Base-by-base conservation (phyloP, 1,140 invertebrate species). In the Anoplophora glabripennis region DNA sequence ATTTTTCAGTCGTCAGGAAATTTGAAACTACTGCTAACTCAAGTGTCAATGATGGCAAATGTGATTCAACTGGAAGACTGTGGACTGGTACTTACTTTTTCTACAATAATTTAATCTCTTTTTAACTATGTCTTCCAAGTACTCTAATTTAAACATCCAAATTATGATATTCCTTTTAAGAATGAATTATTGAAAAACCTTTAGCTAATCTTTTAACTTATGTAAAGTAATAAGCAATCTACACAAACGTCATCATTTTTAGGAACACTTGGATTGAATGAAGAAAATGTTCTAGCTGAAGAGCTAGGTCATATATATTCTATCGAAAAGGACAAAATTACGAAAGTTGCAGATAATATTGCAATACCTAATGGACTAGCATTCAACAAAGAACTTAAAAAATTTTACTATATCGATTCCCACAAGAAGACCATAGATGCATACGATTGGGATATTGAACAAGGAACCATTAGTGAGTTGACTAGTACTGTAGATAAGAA, bases 21-120 rank as follows among this genome's bases (percentile, higher is more conserved):
- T 17, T 70, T 15, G 61, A 63, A 34, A 53, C 54, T 41, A 15
- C 33, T n/a, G 37, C 53, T 28, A 91, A 86, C 64, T 2, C 5
- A 5, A 79, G 89, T 64, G 84, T 90, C 60, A 94, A 95, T 69
- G 92, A 94, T 74, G 92, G 84, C n/a, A 96, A 95, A 77, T 87
- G 86, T 61, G 93, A 96, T 75, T 80, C 84, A 0, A 73, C 69
- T 5, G 92, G 92, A 33, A 78, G 90, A 45, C 75, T 94, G 3
- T 93, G 88, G 83, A 62, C 63, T 34, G 70, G 70, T 69, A 60
- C 54, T 28, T 28, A 1, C 54, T 45, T 46, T 46, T 36, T 68
- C n/a, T n/a, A n/a, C n/a, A n/a, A n/a, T n/a, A n/a, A n/a, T n/a
- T n/a, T n/a, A n/a, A n/a, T n/a, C n/a, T n/a, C n/a, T n/a, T n/a